Base-by-base conservation (phyloP, 1,140 invertebrate species). In the Conus betulinus region DNA sequence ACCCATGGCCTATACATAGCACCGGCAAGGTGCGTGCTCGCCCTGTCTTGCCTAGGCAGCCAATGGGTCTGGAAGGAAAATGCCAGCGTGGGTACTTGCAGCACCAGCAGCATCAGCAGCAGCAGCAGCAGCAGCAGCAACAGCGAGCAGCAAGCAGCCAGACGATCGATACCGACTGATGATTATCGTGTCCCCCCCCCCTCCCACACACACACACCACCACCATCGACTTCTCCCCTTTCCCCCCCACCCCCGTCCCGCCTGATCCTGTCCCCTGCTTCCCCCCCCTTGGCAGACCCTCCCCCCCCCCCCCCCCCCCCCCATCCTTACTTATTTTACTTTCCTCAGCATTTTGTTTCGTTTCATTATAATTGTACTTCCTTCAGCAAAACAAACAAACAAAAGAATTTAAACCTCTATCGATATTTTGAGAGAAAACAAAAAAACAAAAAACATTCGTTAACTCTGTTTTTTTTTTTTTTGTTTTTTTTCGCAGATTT, bases 1-100 rank as follows among this genome's bases (percentile, higher is more conserved):
- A 55, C 15, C 53, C 57, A 39, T 39, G 76, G 67, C 87, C 89
- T 91, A 90, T 88, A 87, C 11, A 90, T 91, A 91, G 88, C 82
- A 85, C 57, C 57, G 67, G 85, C 53, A 84, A 83, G 84, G 27
- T 84, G 86, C 67, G 88, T 89, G 88, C 88, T 87, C 88, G 88
- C 87, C 84, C 67, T 78, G 51, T 39, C 82, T 84, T 7, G 11
- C 71, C 74, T 51, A 87, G 63, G 71, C 85, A 87, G 85, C 85
- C 85, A 87, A 87, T 87, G n/a, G 85, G 71, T 78, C 71, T 60
- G 51, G 51, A 17, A 78, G 17, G 52, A 87, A 87, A 87, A 87
- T 81, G 79, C 79, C 39, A 81, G 52, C 51, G 67, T 71, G 17
- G 0, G 11, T 20, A 17, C n/a, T 8, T 53, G 5, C 79, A 10